Percentiles rank a stretch among this genome's conserved stretches.
Conservation (phyloP, 2,888 invertebrate species). For the Thumatha senex region DNA sequence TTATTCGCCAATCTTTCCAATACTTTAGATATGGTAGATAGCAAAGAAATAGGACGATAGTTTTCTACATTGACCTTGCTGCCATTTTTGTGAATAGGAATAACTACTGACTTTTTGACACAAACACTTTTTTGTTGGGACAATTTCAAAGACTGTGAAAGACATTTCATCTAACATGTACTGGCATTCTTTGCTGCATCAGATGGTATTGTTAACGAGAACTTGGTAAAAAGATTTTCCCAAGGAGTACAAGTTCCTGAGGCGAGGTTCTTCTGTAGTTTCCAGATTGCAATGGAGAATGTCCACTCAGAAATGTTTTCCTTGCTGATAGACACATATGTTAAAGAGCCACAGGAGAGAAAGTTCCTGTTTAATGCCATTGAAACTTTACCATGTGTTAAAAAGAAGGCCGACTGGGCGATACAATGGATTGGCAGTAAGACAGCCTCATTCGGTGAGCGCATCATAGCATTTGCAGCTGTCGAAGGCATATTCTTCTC, state of each 20-base stretch:
- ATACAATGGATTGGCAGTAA: conserved; percentile 97
- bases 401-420: conserved; percentile 99
- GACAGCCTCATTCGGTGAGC: conserved; percentile 95
- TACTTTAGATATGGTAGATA: too few species aligned
- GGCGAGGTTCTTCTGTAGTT: conserved; percentile 98
- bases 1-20: too few species aligned
- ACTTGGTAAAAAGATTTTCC: conserved; percentile 98
- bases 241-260: conserved; percentile 99
- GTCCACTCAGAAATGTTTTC: conserved; percentile 99
- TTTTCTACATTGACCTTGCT: too few species aligned
- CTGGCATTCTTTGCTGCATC: conserved; percentile 99
- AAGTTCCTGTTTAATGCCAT: conserved; percentile 98
- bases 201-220: conserved; percentile 99
- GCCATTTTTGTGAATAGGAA: too few species aligned
- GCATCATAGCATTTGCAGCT: too few species aligned
- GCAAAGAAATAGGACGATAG: too few species aligned
- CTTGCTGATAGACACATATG: conserved; percentile 97
- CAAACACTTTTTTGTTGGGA: too few species aligned
- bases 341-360: conserved; percentile 92
- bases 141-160: conserved; percentile 91
- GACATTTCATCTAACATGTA: conserved; percentile 97
- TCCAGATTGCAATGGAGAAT: conserved; percentile 99
- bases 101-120: too few species aligned
- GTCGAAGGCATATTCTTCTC: too few species aligned
- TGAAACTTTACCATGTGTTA: conserved; percentile 97